These are phyloP conservation scores for Caenorhabditis plicata DNA, from an alignment of 2,888 invertebrate species.

Conservation along the genomic window DNA sequence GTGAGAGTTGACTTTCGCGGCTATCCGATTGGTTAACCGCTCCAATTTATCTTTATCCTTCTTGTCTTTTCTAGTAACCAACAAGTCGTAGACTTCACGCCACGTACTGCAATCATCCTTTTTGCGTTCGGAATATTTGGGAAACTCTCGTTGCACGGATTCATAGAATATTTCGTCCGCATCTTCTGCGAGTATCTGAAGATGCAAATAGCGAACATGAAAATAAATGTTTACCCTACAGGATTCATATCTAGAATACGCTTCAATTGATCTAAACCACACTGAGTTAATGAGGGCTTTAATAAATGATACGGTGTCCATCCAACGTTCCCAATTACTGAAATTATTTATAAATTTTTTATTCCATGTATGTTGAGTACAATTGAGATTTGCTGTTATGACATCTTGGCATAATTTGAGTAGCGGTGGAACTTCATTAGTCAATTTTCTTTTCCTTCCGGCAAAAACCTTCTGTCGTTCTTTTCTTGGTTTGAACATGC, in stretches of 20 bases:
- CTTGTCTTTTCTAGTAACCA: constrained; percentile 6
- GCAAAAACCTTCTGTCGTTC: constrained; percentile 30
- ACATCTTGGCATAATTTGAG: constrained; percentile 18
- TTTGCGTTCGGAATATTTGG: constrained; percentile 18
- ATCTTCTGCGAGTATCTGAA: constrained; percentile 8
- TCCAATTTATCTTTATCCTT: constrained; percentile 17
- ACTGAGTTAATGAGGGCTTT: constrained; percentile 11
- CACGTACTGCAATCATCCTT: constrained; percentile 6
- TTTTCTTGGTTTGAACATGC: constrained; percentile 28
- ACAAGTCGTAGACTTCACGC: constrained; percentile 18
- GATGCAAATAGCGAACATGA: not conserved
- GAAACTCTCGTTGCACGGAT: constrained; percentile 11
- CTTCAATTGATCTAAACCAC: constrained; percentile 12
- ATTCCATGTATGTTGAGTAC: constrained; percentile 1
- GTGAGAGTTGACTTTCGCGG: too few species aligned
- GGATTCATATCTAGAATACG: constrained; percentile 20
- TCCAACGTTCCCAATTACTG: constrained; percentile 26
- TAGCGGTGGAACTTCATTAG: constrained; percentile 11
- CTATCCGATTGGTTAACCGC: constrained; percentile 7
- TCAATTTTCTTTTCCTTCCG: constrained; percentile 10
- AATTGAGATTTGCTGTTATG: constrained; percentile 8
- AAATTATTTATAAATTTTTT: not conserved
- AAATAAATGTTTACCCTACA: not conserved
- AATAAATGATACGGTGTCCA: constrained; percentile 17
- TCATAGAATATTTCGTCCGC: constrained; percentile 17